Evolutionary conservation across 2,888 invertebrate species (phyloP).

Genomic region (Netelia melanura): DNA sequence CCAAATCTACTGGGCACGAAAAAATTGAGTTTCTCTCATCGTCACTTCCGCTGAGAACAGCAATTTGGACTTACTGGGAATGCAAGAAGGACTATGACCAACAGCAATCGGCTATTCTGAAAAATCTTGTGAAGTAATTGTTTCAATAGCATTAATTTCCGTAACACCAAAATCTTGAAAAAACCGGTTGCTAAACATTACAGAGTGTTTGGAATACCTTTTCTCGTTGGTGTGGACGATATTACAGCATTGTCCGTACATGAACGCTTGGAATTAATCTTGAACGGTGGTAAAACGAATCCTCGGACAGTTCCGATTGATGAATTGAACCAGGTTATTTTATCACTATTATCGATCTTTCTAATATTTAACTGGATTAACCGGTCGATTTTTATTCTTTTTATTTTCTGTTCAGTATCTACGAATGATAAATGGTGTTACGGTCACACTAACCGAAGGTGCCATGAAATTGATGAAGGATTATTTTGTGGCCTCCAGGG

Average conservation of each 20-base stretch:
- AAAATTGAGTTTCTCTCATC: conserved; percentile 24
- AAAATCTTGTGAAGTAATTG: conserved; percentile 47
- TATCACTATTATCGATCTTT: too few species aligned
- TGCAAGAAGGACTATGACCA: conserved; percentile 38
- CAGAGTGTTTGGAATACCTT: conserved; percentile 77
- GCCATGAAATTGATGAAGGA: conserved; percentile 84
- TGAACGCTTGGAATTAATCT: conserved; percentile 35
- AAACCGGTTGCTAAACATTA: conserved; percentile 9
- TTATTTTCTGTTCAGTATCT: conserved; percentile 71
- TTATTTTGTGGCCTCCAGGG: conserved; percentile 85
- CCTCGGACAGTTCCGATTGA: conserved; percentile 46
- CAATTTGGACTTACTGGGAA: conserved; percentile 74
- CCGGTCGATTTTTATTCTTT: neutral
- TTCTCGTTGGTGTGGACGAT: conserved; percentile 67
- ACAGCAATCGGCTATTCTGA: conserved; percentile 9
- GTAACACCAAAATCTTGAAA: neutral
- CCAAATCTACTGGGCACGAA: conserved; percentile 10
- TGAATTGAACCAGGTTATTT: conserved; percentile 54
- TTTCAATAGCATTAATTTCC: neutral
- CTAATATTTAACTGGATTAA: neutral
- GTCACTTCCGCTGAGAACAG: conserved; percentile 69
- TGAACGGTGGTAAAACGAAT: conserved; percentile 45
- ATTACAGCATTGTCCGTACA: conserved; percentile 33
- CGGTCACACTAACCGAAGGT: conserved; percentile 73
- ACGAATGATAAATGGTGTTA: conserved; percentile 68